Percentiles rank a stretch among this genome's conserved stretches.
phyloP scores from a whole-genome alignment of 1,140 invertebrate genomes.

The Papilio machaon region DNA sequence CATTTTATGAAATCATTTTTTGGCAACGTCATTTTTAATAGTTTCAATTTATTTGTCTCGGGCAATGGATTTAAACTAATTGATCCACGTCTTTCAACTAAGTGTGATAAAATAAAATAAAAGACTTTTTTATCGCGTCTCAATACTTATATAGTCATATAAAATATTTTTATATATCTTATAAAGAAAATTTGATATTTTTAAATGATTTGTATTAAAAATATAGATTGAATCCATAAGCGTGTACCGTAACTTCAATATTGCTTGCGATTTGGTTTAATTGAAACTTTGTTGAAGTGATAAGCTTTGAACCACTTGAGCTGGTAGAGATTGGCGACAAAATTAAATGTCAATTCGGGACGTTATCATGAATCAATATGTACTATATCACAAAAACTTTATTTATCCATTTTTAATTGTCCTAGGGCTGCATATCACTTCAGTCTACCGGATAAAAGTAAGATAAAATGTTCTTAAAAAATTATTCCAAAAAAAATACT shows the following conservation, averaged over 20 bases:
- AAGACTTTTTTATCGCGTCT: background rate
- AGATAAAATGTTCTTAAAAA: background rate
- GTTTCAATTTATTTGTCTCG: background rate
- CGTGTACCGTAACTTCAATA: background rate
- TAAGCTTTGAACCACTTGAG: slow-evolving; percentile 3
- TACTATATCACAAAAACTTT: background rate
- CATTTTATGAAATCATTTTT: slow-evolving; percentile 28
- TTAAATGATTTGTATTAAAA: background rate
- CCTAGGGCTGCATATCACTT: background rate
- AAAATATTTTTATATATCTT: no score
- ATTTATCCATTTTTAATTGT: background rate
- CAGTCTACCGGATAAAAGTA: background rate
- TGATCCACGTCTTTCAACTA: background rate
- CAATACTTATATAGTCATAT: no score
- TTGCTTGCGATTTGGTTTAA: background rate
- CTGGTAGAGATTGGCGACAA: slow-evolving; percentile 13
- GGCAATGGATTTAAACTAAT: background rate
- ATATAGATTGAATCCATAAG: background rate
- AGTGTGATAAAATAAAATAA: background rate
- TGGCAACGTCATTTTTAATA: slow-evolving; percentile 31
- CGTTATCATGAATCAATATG: slow-evolving; percentile 23
- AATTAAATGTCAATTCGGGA: slow-evolving; percentile 27
- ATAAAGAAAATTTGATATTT: background rate
- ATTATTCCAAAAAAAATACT: background rate
- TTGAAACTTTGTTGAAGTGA: background rate